Evolutionary conservation across 2,113 vertebrate genomes (phyloP), one percentile per base, ranked within the genome.

Genomic region (Dipodomys merriami): DNA sequence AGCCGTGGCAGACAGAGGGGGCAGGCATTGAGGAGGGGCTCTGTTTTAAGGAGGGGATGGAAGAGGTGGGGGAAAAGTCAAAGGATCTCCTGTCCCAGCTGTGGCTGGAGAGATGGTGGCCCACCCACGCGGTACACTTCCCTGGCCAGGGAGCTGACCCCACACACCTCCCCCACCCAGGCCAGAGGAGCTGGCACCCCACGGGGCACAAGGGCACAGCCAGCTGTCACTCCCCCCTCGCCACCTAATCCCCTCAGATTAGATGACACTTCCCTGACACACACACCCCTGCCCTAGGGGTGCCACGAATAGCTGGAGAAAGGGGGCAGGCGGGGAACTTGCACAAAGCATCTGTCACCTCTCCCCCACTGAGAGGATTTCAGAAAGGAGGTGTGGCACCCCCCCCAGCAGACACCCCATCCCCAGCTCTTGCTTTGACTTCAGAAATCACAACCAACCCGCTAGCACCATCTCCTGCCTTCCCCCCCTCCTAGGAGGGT

Each of bases 101-200:
- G 96, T 53, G 96, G 96, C 96, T 97, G 95, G 85, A 95, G 96
- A 96, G 97, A 96, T 88, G 93, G 96, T 12, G 71, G 88, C 88
- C 83, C 0, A 2, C 73, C 65, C 92, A 81, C 46, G 53, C 60
- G 1, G 3, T 22, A 68, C 46, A 80, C 83, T 62, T 77, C 83
- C 89, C 68, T 77, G 83, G 76, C 64, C 89, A 86, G 94, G 23
- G 60, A 67, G 83, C 80, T 90, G 86, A 85, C 76, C 69, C 68
- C n/a, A 79, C 7, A 71, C 49, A 77, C 95, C 81, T 89, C 91
- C 85, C 94, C 90, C 79, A 84, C 23, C 49, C 72, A 76, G 77
- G 35, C 68, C 44, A 53, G 72, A 88, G 73, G 35, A 88, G 71
- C 69, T 93, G 94, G 85, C 87, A 91, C 64, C n/a, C 5, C 1